phyloP scores from a whole-genome alignment of 2,888 invertebrate genomes.

The Sphinx pinastri region DNA sequence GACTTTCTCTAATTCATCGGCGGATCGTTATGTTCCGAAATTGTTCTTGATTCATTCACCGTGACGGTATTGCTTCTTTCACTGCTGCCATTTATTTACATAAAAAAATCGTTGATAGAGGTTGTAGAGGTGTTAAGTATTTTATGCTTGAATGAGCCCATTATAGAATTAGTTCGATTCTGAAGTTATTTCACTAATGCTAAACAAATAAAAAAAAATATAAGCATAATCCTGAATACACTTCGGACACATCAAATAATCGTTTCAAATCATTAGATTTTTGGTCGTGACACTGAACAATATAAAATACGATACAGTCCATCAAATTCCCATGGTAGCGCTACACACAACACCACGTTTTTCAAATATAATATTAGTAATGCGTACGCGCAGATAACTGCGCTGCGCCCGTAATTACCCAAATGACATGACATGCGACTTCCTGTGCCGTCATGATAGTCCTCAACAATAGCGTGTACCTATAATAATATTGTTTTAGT shows the following conservation, averaged over 20 bases:
- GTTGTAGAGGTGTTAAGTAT: background rate
- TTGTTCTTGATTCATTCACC: conserved; percentile 1
- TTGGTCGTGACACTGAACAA: background rate
- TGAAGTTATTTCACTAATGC: too few relatives aligned
- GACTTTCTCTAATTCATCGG: conserved; percentile 24
- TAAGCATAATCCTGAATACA: too few relatives aligned
- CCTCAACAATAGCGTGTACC: background rate
- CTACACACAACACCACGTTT: background rate
- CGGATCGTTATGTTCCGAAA: conserved; percentile 13
- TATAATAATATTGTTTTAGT: background rate
- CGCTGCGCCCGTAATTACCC: background rate
- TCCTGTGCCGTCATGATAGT: background rate
- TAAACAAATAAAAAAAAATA: too few relatives aligned
- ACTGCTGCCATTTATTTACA: background rate
- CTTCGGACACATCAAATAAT: too few relatives aligned
- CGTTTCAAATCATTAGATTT: too few relatives aligned
- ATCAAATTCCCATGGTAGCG: background rate
- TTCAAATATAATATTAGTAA: conserved; percentile 12
- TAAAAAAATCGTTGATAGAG: too few relatives aligned
- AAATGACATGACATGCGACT: conserved; percentile 16
- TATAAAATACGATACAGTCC: too few relatives aligned
- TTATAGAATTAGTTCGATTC: too few relatives aligned
- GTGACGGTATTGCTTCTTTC: conserved; percentile 1
- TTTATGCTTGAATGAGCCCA: background rate
- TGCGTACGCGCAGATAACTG: conserved; percentile 10